Conservation (phyloP, 2,888 invertebrate genomes). For the Monoplex corrugatus region DNA sequence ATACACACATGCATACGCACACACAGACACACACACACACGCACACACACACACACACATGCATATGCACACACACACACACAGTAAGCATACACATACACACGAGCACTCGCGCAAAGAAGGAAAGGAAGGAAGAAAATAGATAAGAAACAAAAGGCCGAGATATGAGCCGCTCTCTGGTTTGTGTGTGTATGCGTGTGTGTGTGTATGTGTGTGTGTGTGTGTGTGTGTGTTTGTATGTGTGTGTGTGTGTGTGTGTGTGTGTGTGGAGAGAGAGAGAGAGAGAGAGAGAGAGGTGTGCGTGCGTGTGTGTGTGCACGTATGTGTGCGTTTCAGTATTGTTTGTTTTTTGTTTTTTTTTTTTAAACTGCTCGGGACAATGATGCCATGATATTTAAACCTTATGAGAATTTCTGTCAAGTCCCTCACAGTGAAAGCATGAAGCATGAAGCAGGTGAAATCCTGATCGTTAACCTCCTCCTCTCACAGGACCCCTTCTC, state of each 20-base stretch:
- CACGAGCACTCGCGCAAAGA: neutral
- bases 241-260: slow-evolving; percentile 31
- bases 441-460: no score
- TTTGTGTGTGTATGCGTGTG: neutral
- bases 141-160: no score
- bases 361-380: no score
- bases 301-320: slow-evolving; percentile 19
- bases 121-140: no score
- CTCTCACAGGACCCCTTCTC: slow-evolving; percentile 50
- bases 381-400: no score
- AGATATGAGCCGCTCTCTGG: neutral
- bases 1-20: neutral
- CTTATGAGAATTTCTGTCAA: no score
- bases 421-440: no score
- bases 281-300: no score
- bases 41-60: neutral
- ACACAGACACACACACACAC: slow-evolving; percentile 7
- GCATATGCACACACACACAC: neutral
- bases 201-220: slow-evolving; percentile 3
- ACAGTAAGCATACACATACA: neutral
- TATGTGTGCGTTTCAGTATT: neutral
- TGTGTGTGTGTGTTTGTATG: neutral
- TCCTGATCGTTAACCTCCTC: neutral
- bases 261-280: neutral
- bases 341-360: neutral